Conservation (phyloP, 2,888 invertebrate genomes). For the Drosophila histrio region DNA sequence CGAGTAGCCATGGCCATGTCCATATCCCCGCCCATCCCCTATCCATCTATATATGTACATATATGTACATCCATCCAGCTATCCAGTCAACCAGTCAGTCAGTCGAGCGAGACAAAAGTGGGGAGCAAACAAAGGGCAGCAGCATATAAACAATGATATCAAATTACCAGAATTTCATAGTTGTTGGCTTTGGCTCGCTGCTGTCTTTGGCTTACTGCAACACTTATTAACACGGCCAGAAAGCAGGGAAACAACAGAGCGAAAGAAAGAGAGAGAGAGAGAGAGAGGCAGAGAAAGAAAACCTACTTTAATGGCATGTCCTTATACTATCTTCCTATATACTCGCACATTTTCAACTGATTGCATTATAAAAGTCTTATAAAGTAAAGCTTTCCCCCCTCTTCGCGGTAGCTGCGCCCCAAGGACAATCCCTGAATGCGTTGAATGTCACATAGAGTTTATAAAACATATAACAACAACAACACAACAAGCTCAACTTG, state of each 20-base stretch:
- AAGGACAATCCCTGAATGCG: conserved; percentile 66
- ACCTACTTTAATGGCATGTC: conserved; percentile 40
- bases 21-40: background rate
- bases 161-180: conserved; percentile 72
- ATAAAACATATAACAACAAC: conserved; percentile 47
- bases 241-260: background rate
- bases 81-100: conserved; percentile 34
- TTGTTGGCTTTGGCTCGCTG: conserved; percentile 54
- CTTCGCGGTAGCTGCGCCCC: conserved; percentile 64
- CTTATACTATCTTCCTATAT: conserved; percentile 44
- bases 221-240: conserved; percentile 72
- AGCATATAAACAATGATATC: conserved; percentile 79
- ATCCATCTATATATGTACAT: background rate
- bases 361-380: conserved; percentile 67
- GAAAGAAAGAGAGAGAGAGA: conserved; percentile 7
- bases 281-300: conserved; percentile 19
- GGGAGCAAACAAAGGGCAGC: conserved; percentile 73
- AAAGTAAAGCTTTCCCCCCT: conserved; percentile 23
- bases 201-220: conserved; percentile 57
- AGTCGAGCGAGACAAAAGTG: conserved; percentile 61
- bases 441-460: conserved; percentile 68
- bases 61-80: conserved; percentile 1
- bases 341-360: conserved; percentile 45
- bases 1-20: conserved; percentile 12
- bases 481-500: conserved; percentile 25